Evolutionary conservation across 2,113 vertebrate genomes (phyloP).

Genomic region (Microcebus lehilahytsara): DNA sequence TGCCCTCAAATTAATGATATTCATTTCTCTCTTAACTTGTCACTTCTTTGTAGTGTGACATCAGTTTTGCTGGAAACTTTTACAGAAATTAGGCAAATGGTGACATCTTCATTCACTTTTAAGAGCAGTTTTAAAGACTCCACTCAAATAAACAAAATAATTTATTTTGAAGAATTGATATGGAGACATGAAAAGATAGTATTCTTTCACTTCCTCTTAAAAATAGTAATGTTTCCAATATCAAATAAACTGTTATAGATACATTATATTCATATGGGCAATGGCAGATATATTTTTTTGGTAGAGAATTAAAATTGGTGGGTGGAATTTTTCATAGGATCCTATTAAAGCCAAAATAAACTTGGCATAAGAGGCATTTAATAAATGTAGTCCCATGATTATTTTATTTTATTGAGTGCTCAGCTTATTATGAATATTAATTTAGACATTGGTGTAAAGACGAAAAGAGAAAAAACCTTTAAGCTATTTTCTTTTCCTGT

Average conservation of each 20-base stretch:
- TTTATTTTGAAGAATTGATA: not conserved
- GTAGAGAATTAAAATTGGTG: not conserved
- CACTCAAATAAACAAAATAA: not conserved
- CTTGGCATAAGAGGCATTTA: not conserved
- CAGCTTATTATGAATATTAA: not conserved
- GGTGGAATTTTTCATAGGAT: not conserved
- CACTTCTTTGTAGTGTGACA: not conserved
- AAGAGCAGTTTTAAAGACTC: not conserved
- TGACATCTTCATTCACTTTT: not conserved
- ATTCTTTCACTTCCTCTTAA: not conserved
- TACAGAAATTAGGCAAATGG: not conserved
- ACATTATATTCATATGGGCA: fast-evolving
- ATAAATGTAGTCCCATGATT: too few relatives aligned
- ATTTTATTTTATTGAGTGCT: not conserved
- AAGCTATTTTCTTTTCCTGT: not conserved
- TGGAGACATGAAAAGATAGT: not conserved
- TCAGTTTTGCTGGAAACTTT: not conserved
- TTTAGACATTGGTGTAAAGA: not conserved
- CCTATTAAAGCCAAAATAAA: too few relatives aligned
- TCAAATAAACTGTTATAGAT: not conserved
- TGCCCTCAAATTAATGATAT: not conserved
- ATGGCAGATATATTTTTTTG: too few relatives aligned
- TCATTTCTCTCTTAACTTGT: not conserved
- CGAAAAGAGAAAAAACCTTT: not conserved
- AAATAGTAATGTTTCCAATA: not conserved